Base-by-base conservation (phyloP, 1,140 invertebrate genomes). In the Drosophila leontia region DNA sequence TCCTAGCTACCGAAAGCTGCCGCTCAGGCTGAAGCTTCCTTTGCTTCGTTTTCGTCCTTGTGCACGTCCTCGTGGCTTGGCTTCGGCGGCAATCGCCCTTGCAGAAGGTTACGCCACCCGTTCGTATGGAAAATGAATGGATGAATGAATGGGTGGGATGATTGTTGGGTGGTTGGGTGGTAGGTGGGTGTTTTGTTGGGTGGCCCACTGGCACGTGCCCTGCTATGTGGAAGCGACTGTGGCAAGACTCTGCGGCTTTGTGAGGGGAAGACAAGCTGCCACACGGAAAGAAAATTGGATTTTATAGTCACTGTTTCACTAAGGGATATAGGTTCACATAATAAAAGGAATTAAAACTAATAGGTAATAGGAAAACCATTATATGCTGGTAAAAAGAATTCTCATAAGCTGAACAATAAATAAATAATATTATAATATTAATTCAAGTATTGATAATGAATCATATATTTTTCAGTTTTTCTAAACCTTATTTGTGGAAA, bases 61-160 rank as follows among this genome's bases (percentile, higher is more conserved):
- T 64, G 56, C 74, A 51, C 60, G 48, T 55, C 55, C 60, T 75
- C 62, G 44, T 57, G 37, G 44, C 53, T 56, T 55, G 44, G 17
- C 45, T 72, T 44, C 64, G 48, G 19, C 35, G 45, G 32, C 53
- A 74, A 35, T 70, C 70, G 59, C 78, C 59, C 45, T 77, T 70
- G 72, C 61, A 80, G 85, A 87, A 87, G 84, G 84, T 87, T 87
- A 87, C 70, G 83, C 76, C 77, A 76, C 70, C 47, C 71, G 47
- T 64, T 63, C 57, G 48, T 11, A 55, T 55, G 41, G 39, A 42
- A 57, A 57, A 41, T 61, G 57, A 57, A 35, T 62, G 62, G 62
- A 34, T 35, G 57, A 35, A 26, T 41, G 53, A 56, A 39, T 56
- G 34, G 47, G 23, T 63, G 48, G 47, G 13, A 48, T 48, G 60